Conservation (phyloP, 2,113 vertebrate genomes). For the Athene noctua region DNA sequence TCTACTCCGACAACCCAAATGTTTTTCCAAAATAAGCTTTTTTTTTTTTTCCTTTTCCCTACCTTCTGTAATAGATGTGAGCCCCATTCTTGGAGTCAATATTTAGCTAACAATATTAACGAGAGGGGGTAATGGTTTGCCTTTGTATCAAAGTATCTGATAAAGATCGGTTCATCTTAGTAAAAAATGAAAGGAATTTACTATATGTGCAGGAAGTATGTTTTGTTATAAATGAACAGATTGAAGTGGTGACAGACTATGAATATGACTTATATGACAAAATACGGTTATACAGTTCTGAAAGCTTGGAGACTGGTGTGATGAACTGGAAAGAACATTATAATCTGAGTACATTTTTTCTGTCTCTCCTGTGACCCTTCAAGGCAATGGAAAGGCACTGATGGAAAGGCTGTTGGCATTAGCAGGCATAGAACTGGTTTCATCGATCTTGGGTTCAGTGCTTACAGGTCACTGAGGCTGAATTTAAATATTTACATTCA, state of each 20-base stretch:
- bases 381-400: constrained; percentile 27
- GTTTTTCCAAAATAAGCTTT: neutral
- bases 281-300: neutral
- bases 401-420: constrained; percentile 39
- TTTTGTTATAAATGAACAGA: neutral
- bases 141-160: neutral
- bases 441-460: neutral
- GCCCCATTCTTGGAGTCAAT: neutral
- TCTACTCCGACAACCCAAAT: neutral
- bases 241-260: neutral
- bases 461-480: neutral
- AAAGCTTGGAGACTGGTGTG: neutral
- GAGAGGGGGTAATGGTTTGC: neutral
- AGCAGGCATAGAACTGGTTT: neutral
- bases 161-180: neutral
- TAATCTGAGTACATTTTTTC: neutral
- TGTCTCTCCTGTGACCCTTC: constrained; percentile 27
- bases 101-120: neutral
- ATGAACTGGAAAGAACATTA: constrained; percentile 54
- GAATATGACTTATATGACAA: neutral
- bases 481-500: neutral
- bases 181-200: constrained; percentile 32
- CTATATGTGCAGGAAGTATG: neutral
- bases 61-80: neutral
- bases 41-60: neutral